Conservation (phyloP, 2,797 vertebrate species). For the Anniella stebbinsi region DNA sequence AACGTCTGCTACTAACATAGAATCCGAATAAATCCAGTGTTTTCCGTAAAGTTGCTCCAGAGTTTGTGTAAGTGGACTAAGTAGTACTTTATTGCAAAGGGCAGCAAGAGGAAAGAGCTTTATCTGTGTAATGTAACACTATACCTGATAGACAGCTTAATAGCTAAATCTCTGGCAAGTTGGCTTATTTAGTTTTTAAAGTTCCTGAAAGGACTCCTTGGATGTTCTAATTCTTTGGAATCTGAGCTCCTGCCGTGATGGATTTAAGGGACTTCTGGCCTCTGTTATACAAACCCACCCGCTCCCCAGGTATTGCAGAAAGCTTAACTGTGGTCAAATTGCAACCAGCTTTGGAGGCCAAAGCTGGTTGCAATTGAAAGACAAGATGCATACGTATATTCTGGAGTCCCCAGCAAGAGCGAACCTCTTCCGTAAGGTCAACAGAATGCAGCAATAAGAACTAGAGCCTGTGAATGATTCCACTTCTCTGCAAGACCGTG, state of each 20-base stretch:
- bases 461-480: not conserved
- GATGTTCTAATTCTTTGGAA: constrained; percentile 45
- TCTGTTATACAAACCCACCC: accelerated
- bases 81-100: constrained; percentile 41
- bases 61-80: constrained; percentile 17
- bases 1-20: not conserved
- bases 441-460: not conserved
- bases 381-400: not conserved
- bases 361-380: not conserved
- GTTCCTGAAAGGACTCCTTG: constrained; percentile 47
- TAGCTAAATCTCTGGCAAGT: constrained; percentile 44
- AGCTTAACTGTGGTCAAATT: not conserved
- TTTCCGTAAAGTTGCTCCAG: constrained; percentile 1
- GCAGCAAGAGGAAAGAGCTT: constrained; percentile 36
- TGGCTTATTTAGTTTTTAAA: constrained; percentile 46
- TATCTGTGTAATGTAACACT: constrained; percentile 43
- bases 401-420: not conserved
- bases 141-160: constrained; percentile 41
- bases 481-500: not conserved
- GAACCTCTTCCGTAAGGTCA: not conserved
- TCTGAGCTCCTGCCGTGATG: not conserved
- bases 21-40: not conserved
- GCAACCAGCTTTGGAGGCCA: not conserved
- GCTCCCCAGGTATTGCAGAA: not conserved
- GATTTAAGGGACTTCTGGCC: constrained; percentile 18